Percentiles rank a stretch among this genome's conserved stretches.
Conservation (phyloP, 2,113 vertebrate species). For the Suncus etruscus region DNA sequence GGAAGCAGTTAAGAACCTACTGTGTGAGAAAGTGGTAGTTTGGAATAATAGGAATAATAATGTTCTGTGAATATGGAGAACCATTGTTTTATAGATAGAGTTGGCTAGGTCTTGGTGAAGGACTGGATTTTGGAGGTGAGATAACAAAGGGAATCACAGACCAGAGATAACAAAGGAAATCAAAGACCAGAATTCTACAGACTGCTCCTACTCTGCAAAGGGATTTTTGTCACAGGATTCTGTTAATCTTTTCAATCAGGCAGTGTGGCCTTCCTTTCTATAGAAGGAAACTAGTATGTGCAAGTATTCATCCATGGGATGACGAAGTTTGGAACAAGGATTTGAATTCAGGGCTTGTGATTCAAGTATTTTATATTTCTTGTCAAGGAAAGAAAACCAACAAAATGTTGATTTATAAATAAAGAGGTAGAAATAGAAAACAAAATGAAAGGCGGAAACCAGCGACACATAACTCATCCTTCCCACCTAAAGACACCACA, state of each 20-base stretch:
- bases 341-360: constrained; percentile 49
- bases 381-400: constrained; percentile 29
- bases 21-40: background rate
- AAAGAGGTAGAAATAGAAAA: constrained; percentile 21
- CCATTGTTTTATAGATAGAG: background rate
- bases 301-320: background rate
- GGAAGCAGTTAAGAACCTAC: background rate
- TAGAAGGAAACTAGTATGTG: background rate
- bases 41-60: background rate
- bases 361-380: constrained; percentile 55
- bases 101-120: background rate
- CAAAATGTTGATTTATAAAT: constrained; percentile 53
- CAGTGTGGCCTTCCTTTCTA: background rate
- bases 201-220: background rate
- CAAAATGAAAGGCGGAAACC: constrained; percentile 31
- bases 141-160: background rate
- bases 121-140: background rate
- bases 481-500: constrained; percentile 70
- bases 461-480: constrained; percentile 53
- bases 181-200: background rate
- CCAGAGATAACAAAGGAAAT: background rate
- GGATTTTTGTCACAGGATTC: background rate
- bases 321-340: constrained; percentile 6
- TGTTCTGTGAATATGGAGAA: background rate
- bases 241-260: background rate